Evolutionary conservation across 2,888 invertebrate genomes (phyloP).

Genomic region (Drosophila conformis): DNA sequence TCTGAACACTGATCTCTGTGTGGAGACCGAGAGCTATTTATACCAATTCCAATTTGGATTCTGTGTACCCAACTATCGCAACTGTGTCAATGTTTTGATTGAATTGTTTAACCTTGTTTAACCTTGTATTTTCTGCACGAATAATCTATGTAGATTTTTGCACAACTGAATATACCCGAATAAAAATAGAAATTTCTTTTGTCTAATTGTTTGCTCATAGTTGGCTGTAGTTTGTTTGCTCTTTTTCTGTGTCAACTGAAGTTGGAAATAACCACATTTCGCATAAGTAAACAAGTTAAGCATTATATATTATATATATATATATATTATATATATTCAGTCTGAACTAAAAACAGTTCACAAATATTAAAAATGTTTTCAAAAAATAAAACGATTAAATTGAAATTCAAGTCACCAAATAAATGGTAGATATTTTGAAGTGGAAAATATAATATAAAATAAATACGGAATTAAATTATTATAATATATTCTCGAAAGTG

Average conservation of each 20-base stretch:
- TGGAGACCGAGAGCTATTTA: background rate
- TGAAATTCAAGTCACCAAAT: too few relatives aligned
- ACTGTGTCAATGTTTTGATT: background rate
- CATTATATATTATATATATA: background rate
- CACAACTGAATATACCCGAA: background rate
- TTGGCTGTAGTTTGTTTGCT: background rate
- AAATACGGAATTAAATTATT: too few relatives aligned
- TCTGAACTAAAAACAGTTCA: too few relatives aligned
- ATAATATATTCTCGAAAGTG: too few relatives aligned
- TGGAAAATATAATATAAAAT: too few relatives aligned
- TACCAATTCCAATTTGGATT: background rate
- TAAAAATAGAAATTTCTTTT: background rate
- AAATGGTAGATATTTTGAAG: too few relatives aligned
- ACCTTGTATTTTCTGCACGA: too few relatives aligned
- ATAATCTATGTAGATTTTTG: too few relatives aligned
- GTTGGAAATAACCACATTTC: background rate
- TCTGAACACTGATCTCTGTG: background rate
- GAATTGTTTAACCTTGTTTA: too few relatives aligned
- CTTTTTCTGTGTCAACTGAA: background rate
- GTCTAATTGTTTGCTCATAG: background rate
- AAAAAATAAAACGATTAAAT: too few relatives aligned
- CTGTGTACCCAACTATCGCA: background rate
- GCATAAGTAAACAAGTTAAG: too few relatives aligned
- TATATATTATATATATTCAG: background rate
- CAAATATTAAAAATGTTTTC: too few relatives aligned